phyloP scores from a whole-genome alignment of 2,888 invertebrate species.

The Drosophila dives region DNA sequence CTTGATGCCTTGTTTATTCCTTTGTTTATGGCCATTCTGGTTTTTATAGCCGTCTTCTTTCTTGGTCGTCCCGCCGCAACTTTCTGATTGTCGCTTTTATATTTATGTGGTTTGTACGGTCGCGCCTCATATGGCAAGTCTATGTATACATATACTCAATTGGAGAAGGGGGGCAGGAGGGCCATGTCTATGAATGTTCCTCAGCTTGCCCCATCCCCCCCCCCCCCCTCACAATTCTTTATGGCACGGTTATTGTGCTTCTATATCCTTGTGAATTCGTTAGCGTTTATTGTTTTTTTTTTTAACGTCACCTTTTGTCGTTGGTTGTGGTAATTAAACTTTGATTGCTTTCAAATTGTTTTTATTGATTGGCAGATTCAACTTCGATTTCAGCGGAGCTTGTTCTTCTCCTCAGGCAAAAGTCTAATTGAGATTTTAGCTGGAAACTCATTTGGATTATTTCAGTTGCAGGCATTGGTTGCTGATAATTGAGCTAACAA shows the following conservation, averaged over 20 bases:
- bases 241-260: slow-evolving; percentile 52
- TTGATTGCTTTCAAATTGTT: slow-evolving; percentile 77
- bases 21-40: slow-evolving; percentile 70
- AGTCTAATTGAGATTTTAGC: slow-evolving; percentile 14
- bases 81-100: slow-evolving; percentile 70
- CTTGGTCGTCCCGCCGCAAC: slow-evolving; percentile 17
- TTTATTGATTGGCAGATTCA: slow-evolving; percentile 71
- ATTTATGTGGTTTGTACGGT: slow-evolving; percentile 66
- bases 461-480: slow-evolving; percentile 28
- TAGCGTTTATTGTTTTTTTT: slow-evolving; percentile 54
- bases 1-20: slow-evolving; percentile 74
- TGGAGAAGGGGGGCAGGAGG: neutral
- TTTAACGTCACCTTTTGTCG: slow-evolving; percentile 50
- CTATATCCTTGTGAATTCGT: slow-evolving; percentile 51
- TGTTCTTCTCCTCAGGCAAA: slow-evolving; percentile 18
- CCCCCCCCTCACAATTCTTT: slow-evolving; percentile 54
- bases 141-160: slow-evolving; percentile 23
- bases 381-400: slow-evolving; percentile 14
- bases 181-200: slow-evolving; percentile 42
- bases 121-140: slow-evolving; percentile 64
- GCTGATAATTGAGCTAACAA: slow-evolving; percentile 39
- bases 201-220: slow-evolving; percentile 31
- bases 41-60: slow-evolving; percentile 51
- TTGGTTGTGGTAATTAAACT: slow-evolving; percentile 76
- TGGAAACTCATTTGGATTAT: slow-evolving; percentile 23